Base-by-base conservation (phyloP, 2,113 vertebrate species). In the zebrafish (Danio rerio) region DNA sequence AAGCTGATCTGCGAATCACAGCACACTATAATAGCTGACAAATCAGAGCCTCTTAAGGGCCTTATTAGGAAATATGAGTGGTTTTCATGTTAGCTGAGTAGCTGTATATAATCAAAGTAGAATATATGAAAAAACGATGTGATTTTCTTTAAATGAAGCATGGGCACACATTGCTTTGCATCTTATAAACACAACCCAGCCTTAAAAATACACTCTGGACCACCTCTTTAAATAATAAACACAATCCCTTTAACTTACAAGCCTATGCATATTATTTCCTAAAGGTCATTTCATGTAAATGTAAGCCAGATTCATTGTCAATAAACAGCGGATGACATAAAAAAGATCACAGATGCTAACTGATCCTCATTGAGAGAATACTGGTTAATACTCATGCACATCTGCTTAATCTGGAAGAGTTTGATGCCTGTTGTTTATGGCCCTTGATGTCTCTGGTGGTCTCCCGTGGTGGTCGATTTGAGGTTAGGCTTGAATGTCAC, bases 401-500 rank as follows among this genome's bases (percentile, higher is more conserved):
- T 77, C 58, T 63, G 74, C 18, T 50, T n/a, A 56, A 77, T 52
- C 62, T 66, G 49, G 61, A 56, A 10, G 71, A 31, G 61, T 12
- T 18, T 18, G 16, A 78, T 78, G 61, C 47, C 49, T 55, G 62
- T 9, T 78, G 61, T 65, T 66, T 40, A 9, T 18, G 10, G 76
- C 49, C 58, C 62, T 78, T 78, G 76, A 66, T 78, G 49, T 55
- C 76, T 61, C 49, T n/a, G 31, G 61, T 53, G 61, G 21, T 53
- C 76, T 53, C 49, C 3, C 45, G 16, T 62, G 58, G 74, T 7
- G 45, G 18, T 49, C 9, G 43, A 74, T 58, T 31, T 81, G 12
- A 61, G 65, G 76, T 63, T 56, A 42, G 49, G 18, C 74, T 78
- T 78, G 62, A 78, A 55, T 78, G 62, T 78, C 55, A 56, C 56